A percentile compares a stretch with the other conserved stretches of the same genome.
Conservation (phyloP, 1,140 invertebrate genomes). For the Galleria mellonella region DNA sequence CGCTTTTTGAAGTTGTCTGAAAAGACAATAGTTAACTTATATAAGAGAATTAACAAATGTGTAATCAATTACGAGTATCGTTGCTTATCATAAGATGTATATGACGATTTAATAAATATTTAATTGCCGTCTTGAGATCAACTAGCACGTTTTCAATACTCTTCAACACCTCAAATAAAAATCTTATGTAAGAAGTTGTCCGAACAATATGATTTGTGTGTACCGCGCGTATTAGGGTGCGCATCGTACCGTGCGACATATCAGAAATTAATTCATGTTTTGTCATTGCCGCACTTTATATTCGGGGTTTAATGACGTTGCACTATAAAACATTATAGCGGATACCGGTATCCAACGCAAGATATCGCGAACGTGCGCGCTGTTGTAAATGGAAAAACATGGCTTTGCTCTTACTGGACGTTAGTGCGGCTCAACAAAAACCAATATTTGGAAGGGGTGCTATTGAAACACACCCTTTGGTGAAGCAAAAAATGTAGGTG, state of each 20-base stretch:
- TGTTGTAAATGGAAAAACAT: constrained; percentile 62
- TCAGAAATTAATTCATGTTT: constrained; percentile 73
- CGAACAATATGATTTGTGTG: constrained; percentile 11
- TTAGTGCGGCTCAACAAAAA: constrained; percentile 46
- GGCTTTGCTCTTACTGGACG: constrained; percentile 69
- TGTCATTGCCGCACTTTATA: constrained; percentile 72
- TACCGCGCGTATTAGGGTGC: constrained; percentile 43
- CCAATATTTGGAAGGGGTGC: constrained; percentile 69
- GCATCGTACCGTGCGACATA: constrained; percentile 68
- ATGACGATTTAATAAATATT: too few relatives aligned
- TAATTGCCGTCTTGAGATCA: too few relatives aligned
- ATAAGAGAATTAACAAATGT: too few relatives aligned
- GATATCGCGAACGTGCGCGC: constrained; percentile 41
- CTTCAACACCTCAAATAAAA: too few relatives aligned
- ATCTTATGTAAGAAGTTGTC: too few relatives aligned
- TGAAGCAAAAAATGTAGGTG: constrained; percentile 47
- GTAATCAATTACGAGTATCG: too few relatives aligned
- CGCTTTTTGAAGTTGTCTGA: too few relatives aligned
- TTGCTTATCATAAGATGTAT: too few relatives aligned
- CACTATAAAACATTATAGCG: constrained; percentile 58
- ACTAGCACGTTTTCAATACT: too few relatives aligned
- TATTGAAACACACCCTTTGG: constrained; percentile 63
- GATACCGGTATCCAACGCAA: constrained; percentile 37
- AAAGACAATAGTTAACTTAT: too few relatives aligned
- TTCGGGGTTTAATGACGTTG: constrained; percentile 63